Conservation (phyloP, 2,113 vertebrate genomes). For the Nycticryphes semicollaris region DNA sequence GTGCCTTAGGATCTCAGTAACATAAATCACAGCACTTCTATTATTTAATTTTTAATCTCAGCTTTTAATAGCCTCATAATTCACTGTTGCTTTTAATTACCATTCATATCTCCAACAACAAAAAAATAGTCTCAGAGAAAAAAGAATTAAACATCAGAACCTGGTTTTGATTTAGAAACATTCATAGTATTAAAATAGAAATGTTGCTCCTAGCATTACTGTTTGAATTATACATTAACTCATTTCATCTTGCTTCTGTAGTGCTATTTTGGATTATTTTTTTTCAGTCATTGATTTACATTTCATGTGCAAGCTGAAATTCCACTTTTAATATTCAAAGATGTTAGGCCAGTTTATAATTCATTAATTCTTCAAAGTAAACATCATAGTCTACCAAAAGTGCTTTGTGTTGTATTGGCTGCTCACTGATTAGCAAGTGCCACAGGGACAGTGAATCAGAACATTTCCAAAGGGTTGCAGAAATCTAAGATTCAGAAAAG, state of each 20-base stretch:
- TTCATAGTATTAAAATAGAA: constrained; percentile 36
- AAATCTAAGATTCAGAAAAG: background rate
- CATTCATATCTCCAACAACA: background rate
- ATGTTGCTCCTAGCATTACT: constrained; percentile 19
- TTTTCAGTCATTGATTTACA: background rate
- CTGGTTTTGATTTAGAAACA: constrained; percentile 32
- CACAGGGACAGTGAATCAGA: background rate
- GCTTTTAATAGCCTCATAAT: constrained; percentile 7
- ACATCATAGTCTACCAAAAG: background rate
- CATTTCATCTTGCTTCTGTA: background rate
- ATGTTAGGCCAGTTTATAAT: constrained; percentile 14
- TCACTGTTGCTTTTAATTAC: constrained; percentile 37
- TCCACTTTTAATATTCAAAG: background rate
- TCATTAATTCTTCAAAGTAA: background rate
- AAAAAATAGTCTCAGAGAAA: background rate
- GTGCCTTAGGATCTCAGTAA: background rate
- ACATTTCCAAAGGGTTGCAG: background rate
- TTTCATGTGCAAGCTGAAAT: background rate
- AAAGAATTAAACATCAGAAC: background rate
- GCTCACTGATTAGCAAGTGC: background rate
- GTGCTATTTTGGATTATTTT: constrained; percentile 14
- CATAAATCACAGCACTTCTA: background rate
- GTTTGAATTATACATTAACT: constrained; percentile 51
- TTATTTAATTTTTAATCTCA: constrained; percentile 3
- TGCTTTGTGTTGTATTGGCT: fast-evolving